Percentiles rank a stretch among this genome's conserved stretches.
These are phyloP conservation scores for Aromia moschata DNA, from an alignment of 2,888 invertebrate genomes.

Conservation along the genomic window DNA sequence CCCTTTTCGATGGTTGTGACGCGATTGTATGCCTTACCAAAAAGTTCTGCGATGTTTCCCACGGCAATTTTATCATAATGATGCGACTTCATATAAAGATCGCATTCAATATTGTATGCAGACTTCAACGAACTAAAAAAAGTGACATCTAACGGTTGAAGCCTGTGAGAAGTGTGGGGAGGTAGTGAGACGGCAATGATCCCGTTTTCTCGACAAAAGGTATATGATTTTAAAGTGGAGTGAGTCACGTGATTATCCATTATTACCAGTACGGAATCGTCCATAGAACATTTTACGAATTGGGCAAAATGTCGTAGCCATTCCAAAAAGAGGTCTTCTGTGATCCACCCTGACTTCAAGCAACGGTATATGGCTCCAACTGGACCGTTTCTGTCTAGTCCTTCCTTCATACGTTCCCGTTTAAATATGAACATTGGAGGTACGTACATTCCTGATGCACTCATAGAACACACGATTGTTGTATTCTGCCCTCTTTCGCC, in stretches of 20 bases:
- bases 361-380: not conserved
- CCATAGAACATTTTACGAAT: not conserved
- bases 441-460: not conserved
- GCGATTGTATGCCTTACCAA: conserved; percentile 40
- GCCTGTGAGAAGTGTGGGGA: not conserved
- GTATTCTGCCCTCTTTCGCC: too few species aligned
- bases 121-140: conserved; percentile 9
- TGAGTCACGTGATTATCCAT: conserved; percentile 1
- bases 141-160: conserved; percentile 1
- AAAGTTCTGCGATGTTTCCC: conserved; percentile 32
- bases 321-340: not conserved
- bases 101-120: conserved; percentile 19
- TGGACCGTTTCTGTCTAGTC: not conserved
- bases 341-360: not conserved
- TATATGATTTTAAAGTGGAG: not conserved
- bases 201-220: not conserved
- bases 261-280: not conserved
- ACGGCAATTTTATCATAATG: conserved; percentile 35
- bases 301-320: conserved; percentile 2
- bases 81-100: conserved; percentile 24
- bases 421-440: conserved; percentile 2
- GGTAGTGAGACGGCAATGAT: not conserved
- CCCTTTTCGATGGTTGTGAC: conserved; percentile 38
- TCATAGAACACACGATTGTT: not conserved
- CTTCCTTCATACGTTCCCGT: not conserved